A percentile compares a stretch with the other conserved stretches of the same genome.
Conservation (phyloP, 2,113 vertebrate species). For the Thymallus thymallus region DNA sequence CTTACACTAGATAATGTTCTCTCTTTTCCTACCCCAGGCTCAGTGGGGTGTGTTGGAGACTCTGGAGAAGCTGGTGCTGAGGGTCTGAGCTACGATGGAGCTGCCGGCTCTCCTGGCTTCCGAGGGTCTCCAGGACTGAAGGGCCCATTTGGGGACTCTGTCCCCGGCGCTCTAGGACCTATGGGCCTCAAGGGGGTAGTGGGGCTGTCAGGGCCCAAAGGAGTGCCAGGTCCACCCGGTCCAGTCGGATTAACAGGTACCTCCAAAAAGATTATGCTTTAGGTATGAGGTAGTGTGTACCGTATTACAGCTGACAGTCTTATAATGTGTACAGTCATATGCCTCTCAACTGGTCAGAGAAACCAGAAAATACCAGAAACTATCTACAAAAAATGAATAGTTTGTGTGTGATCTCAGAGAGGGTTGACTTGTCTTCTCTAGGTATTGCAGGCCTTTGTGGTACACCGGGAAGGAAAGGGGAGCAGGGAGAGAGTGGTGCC, state of each 20-base stretch:
- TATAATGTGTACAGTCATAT: too few species aligned
- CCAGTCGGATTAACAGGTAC: conserved; percentile 51
- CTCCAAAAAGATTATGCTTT: background rate
- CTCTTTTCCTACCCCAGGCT: conserved; percentile 41
- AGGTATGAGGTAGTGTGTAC: too few species aligned
- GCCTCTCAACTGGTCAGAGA: too few species aligned
- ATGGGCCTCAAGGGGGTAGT: conserved; percentile 49
- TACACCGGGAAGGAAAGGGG: conserved; percentile 36
- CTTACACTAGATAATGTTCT: background rate
- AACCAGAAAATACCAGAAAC: too few species aligned
- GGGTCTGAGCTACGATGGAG: conserved; percentile 52
- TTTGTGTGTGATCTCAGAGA: background rate
- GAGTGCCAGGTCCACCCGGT: conserved; percentile 62
- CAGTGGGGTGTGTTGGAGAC: conserved; percentile 53
- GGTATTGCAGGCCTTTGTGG: conserved; percentile 49
- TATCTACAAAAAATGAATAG: background rate
- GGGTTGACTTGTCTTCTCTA: conserved; percentile 10
- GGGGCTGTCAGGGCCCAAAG: conserved; percentile 68
- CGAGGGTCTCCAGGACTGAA: conserved; percentile 59
- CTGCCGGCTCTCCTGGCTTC: conserved; percentile 54
- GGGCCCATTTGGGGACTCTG: conserved; percentile 58
- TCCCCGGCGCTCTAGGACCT: conserved; percentile 49
- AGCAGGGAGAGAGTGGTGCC: conserved; percentile 49
- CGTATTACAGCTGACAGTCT: too few species aligned
- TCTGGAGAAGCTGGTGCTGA: conserved; percentile 63